phyloP scores from a whole-genome alignment of 2,797 vertebrate genomes.

The Dendrocincla fuliginosa region DNA sequence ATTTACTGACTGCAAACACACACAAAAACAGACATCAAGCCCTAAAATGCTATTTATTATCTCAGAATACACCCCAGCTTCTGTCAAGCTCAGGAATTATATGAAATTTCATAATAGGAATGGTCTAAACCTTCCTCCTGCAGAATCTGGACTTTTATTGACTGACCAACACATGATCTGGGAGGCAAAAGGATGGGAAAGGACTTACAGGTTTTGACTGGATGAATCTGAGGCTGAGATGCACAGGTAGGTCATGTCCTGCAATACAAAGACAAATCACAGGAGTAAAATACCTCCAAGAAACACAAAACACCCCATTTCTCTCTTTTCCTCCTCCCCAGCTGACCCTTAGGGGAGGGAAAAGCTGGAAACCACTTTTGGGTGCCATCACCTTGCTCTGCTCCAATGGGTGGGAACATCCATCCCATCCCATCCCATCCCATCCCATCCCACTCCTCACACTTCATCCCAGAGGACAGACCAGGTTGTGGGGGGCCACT shows the following conservation, averaged over 20 bases:
- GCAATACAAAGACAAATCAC: too few species aligned
- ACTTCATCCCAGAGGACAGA: not conserved
- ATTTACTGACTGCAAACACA: not conserved
- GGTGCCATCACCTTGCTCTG: not conserved
- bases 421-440: not conserved
- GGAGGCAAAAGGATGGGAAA: not conserved
- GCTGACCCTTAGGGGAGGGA: fast-evolving
- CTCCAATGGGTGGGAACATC: not conserved
- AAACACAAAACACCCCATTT: not conserved
- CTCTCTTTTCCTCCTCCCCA: not conserved
- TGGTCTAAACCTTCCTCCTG: not conserved
- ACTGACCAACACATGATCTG: fast-evolving
- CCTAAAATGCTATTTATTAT: not conserved
- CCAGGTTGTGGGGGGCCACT: fast-evolving
- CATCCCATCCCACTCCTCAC: not conserved
- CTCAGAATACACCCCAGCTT: not conserved
- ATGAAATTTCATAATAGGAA: not conserved
- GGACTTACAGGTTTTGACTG: slow-evolving; percentile 88
- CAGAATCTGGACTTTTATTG: not conserved
- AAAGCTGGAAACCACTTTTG: not conserved
- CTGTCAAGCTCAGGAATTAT: not conserved
- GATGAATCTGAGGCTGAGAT: slow-evolving; percentile 87
- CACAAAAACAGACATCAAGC: not conserved
- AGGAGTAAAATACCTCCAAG: not conserved
- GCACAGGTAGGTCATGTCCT: slow-evolving; percentile 79